These are phyloP conservation scores for Iphiclides podalirius DNA, from an alignment of 2,888 invertebrate genomes.

Conservation along the genomic window DNA sequence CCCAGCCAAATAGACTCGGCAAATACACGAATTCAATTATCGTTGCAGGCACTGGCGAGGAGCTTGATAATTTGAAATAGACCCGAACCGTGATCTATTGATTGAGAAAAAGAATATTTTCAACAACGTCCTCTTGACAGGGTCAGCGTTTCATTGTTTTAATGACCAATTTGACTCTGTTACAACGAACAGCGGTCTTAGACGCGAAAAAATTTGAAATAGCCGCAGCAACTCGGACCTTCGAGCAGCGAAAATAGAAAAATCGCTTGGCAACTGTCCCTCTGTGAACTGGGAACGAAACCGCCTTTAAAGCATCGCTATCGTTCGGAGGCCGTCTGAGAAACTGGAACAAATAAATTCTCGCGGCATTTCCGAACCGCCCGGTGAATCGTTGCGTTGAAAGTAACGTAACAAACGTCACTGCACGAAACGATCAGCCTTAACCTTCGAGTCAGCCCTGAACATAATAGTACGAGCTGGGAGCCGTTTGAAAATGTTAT, in stretches of 20 bases:
- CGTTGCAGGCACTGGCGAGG: too few relatives aligned
- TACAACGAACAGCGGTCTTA: too few relatives aligned
- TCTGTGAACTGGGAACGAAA: neutral
- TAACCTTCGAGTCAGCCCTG: constrained; percentile 24
- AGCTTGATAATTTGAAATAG: too few relatives aligned
- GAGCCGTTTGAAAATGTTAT: constrained; percentile 20
- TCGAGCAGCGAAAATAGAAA: constrained; percentile 5
- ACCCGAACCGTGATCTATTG: too few relatives aligned
- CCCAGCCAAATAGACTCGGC: too few relatives aligned
- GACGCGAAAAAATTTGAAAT: too few relatives aligned
- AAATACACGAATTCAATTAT: too few relatives aligned
- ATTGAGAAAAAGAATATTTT: too few relatives aligned
- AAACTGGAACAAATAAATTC: too few relatives aligned
- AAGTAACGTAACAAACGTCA: neutral
- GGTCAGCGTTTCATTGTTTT: too few relatives aligned
- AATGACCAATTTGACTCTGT: too few relatives aligned
- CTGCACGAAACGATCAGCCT: constrained; percentile 16
- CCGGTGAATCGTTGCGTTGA: neutral
- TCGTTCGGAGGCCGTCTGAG: neutral
- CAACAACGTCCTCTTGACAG: too few relatives aligned
- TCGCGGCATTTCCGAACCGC: neutral
- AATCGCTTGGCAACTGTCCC: constrained; percentile 8
- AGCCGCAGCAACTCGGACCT: neutral
- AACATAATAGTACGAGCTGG: constrained; percentile 17
- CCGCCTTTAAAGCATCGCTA: neutral